Conservation (phyloP, 2,888 invertebrate genomes). For the Selenia dentaria region DNA sequence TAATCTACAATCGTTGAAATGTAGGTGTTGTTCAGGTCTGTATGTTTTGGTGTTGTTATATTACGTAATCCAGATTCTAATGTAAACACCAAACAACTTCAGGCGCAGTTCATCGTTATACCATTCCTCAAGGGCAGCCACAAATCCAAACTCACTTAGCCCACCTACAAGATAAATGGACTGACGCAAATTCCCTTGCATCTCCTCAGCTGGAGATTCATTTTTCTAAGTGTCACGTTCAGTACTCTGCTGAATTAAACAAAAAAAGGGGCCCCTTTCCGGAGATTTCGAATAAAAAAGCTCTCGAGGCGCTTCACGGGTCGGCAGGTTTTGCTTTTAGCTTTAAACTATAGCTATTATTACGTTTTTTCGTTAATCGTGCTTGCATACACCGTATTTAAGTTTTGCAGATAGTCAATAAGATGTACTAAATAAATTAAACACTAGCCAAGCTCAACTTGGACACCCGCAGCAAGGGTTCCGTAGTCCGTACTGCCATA, state of each 20-base stretch:
- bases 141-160: slow-evolving; percentile 15
- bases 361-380: too few species aligned
- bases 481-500: too few species aligned
- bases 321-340: background rate
- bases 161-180: slow-evolving; percentile 21
- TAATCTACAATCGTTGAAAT: too few species aligned
- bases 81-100: background rate
- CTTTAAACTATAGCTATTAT: background rate
- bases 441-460: too few species aligned
- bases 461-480: too few species aligned
- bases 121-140: background rate
- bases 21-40: too few species aligned
- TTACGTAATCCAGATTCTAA: too few species aligned
- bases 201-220: slow-evolving; percentile 31
- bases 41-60: too few species aligned
- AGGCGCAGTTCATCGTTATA: background rate
- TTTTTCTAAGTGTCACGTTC: slow-evolving; percentile 35
- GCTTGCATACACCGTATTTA: too few species aligned
- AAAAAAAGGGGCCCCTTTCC: slow-evolving; percentile 23
- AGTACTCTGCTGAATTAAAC: slow-evolving; percentile 33
- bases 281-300: slow-evolving; percentile 21
- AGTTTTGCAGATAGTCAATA: too few species aligned
- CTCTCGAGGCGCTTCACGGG: background rate
- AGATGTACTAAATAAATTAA: too few species aligned
- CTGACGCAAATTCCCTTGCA: slow-evolving; percentile 21